phyloP scores from a whole-genome alignment of 1,140 invertebrate species.

The Ostrea edulis region DNA sequence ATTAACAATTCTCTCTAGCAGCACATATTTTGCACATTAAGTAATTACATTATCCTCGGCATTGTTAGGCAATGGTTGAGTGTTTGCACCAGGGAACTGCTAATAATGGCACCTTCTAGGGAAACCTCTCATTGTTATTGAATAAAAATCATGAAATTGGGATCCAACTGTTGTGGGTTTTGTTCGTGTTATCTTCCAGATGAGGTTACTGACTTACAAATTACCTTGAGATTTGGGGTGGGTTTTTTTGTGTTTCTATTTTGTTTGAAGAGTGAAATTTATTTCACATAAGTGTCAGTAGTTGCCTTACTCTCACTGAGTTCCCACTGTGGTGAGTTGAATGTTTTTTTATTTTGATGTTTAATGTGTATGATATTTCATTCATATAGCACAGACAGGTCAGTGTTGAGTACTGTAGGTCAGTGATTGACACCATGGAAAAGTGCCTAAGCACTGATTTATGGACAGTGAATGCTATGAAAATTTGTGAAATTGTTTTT shows the following conservation, averaged over 20 bases:
- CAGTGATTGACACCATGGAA: too few relatives aligned
- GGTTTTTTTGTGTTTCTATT: neutral
- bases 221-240: neutral
- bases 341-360: neutral
- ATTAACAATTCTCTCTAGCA: neutral
- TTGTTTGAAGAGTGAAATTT: neutral
- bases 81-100: neutral
- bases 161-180: neutral
- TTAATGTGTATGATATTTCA: too few relatives aligned
- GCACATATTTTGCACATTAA: constrained; percentile 29
- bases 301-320: neutral
- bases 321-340: neutral
- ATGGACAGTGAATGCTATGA: too few relatives aligned
- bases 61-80: neutral
- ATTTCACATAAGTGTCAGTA: neutral
- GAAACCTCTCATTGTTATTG: constrained; percentile 3
- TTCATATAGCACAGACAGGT: too few relatives aligned
- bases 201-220: neutral
- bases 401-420: too few relatives aligned
- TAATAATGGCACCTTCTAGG: constrained; percentile 24
- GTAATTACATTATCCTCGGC: constrained; percentile 14
- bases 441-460: too few relatives aligned
- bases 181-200: neutral
- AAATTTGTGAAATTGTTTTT: too few relatives aligned
- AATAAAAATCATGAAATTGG: neutral